A percentile compares a stretch with the other conserved stretches of the same genome.
phyloP scores from a whole-genome alignment of 1,140 invertebrate species.

The Epicauta chinensis region DNA sequence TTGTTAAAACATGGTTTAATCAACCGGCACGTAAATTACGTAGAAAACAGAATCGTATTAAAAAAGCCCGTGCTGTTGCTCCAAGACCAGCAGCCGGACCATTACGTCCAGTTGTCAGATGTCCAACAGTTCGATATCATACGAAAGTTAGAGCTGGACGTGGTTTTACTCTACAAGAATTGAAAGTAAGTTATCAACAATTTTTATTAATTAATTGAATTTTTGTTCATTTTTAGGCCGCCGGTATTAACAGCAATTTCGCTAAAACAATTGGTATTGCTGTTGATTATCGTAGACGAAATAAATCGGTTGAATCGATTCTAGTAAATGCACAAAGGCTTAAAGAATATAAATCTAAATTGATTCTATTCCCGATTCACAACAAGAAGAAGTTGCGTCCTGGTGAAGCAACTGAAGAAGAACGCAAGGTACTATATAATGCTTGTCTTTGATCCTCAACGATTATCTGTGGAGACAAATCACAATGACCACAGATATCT shows the following conservation, averaged over 20 bases:
- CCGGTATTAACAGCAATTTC: slow-evolving; percentile 74
- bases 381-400: slow-evolving; percentile 85
- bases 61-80: slow-evolving; percentile 86
- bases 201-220: slow-evolving; percentile 5
- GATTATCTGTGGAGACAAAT: neutral
- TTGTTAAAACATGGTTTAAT: slow-evolving; percentile 98
- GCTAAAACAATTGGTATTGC: slow-evolving; percentile 92
- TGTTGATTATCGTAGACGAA: slow-evolving; percentile 89
- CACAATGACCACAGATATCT: too few relatives aligned
- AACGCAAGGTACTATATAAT: slow-evolving; percentile 77
- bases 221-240: slow-evolving; percentile 51
- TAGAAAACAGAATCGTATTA: slow-evolving; percentile 76
- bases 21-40: slow-evolving; percentile 93
- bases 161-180: slow-evolving; percentile 93
- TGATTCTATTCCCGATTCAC: slow-evolving; percentile 95
- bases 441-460: too few relatives aligned
- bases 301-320: slow-evolving; percentile 91
- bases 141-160: slow-evolving; percentile 87
- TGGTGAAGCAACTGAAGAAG: slow-evolving; percentile 90
- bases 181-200: slow-evolving; percentile 86
- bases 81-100: slow-evolving; percentile 83
- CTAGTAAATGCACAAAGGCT: slow-evolving; percentile 93
- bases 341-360: slow-evolving; percentile 91
- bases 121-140: slow-evolving; percentile 89
- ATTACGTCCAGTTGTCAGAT: slow-evolving; percentile 87